These are phyloP conservation scores for Tinamus major DNA, from an alignment of 2,797 vertebrate species.

Conservation along the genomic window DNA sequence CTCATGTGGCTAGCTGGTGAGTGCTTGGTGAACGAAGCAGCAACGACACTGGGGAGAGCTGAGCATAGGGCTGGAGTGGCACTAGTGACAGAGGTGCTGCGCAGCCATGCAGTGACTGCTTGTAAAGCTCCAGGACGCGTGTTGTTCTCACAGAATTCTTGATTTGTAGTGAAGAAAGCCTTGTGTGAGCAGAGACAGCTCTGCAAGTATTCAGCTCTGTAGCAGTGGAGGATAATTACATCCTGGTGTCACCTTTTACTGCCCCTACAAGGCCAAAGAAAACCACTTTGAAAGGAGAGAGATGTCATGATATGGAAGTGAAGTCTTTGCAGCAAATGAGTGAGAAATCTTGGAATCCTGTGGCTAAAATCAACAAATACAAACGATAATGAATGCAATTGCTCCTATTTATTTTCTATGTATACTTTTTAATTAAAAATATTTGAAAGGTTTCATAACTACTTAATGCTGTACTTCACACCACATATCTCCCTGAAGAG, in stretches of 20 bases:
- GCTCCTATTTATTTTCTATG: background rate
- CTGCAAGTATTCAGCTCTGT: background rate
- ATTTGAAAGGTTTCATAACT: background rate
- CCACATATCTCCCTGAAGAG: background rate
- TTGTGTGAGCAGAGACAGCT: background rate
- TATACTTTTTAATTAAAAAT: background rate
- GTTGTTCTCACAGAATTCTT: background rate
- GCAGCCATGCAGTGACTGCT: background rate
- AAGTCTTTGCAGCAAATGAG: background rate
- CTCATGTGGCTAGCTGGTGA: background rate
- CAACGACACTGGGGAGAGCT: fast-evolving
- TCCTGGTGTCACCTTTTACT: background rate
- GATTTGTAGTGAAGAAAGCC: background rate
- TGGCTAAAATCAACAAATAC: background rate
- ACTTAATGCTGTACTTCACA: background rate
- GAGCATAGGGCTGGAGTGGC: background rate
- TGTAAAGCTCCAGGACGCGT: background rate
- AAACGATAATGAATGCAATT: background rate
- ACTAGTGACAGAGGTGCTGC: background rate
- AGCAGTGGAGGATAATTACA: background rate
- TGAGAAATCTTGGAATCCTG: background rate
- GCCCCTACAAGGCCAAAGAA: background rate
- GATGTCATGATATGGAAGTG: background rate
- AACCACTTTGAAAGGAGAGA: background rate
- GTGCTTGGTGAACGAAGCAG: background rate